Evolutionary conservation across 2,113 vertebrate genomes (phyloP), one percentile per base, ranked within the genome.

Genomic region (Limanda limanda): DNA sequence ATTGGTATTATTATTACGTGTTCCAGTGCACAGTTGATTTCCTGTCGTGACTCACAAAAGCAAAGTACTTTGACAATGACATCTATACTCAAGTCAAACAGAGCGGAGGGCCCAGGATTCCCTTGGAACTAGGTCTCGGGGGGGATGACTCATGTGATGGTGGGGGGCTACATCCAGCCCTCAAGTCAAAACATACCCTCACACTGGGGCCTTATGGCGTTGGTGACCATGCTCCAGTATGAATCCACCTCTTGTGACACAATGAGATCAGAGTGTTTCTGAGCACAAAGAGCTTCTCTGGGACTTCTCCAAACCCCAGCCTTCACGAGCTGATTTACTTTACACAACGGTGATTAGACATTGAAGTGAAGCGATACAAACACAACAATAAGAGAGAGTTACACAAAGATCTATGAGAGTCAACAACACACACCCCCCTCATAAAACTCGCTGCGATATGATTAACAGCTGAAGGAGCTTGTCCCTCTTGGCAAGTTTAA

Each of bases 91-190:
- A 57, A 79, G 73, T 83, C 71, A 81, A 72, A 71, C 70, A 54
- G 55, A 70, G 78, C 52, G 51, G 59, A 54, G 48, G 54, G 57
- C 51, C 20, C 23, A 71, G 23, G 58, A 68, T 48, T 71, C 24
- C 21, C 65, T 31, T 37, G 40, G 57, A 82, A 74, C 56, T 74
- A 42, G 81, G 65, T 35, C 82, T 80, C 13, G 0, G 48, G 31
- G 27, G 27, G 76, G 61, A 55, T 86, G 89, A 92, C 56, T 88
- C 87, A 88, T 52, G 76, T 15, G 63, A 62, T 45, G 21, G 20
- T 20, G 55, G 48, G 48, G 45, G 60, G 72, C 51, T 10, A 9
- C 69, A 69, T 61, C 47, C 35, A 68, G 52, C 7, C 10, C 52
- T 42, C 81, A 13, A 21, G 66, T 75, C 66, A 62, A 73, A 83